A percentile compares a stretch with the other conserved stretches of the same genome.
Evolutionary conservation across 2,113 vertebrate species (phyloP).

Genomic region (Zapornia atra): DNA sequence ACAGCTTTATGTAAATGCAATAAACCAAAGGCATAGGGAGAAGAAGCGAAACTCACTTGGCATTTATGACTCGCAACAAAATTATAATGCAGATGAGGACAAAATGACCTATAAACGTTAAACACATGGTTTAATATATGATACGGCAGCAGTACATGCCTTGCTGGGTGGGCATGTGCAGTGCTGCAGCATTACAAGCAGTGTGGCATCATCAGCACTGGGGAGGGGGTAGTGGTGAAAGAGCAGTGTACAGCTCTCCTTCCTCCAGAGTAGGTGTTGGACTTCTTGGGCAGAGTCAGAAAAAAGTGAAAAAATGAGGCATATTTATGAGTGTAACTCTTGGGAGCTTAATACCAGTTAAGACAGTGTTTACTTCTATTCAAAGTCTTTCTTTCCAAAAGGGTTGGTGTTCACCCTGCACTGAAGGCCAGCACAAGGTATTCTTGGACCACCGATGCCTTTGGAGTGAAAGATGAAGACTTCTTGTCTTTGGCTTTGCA

Average conservation of each 20-base stretch:
- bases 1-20: constrained; percentile 74
- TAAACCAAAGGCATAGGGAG: constrained; percentile 51
- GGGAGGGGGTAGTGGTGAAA: fast-evolving
- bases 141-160: neutral
- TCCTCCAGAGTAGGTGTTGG: neutral
- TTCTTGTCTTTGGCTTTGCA: neutral
- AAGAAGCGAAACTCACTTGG: constrained; percentile 56
- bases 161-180: neutral
- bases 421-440: neutral
- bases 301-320: neutral
- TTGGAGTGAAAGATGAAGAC: neutral
- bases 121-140: constrained; percentile 29
- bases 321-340: neutral
- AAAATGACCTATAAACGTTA: constrained; percentile 67
- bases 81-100: constrained; percentile 55
- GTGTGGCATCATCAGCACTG: neutral
- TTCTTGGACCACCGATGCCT: neutral
- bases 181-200: neutral
- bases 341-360: neutral
- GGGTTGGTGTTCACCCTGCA: neutral
- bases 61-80: constrained; percentile 56
- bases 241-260: neutral
- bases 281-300: neutral
- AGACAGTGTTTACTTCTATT: neutral
- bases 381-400: neutral